Percentiles rank a stretch among this genome's conserved stretches.
These are phyloP conservation scores for Amphiprion ocellaris DNA, from an alignment of 2,113 vertebrate species.

Conservation along the genomic window DNA sequence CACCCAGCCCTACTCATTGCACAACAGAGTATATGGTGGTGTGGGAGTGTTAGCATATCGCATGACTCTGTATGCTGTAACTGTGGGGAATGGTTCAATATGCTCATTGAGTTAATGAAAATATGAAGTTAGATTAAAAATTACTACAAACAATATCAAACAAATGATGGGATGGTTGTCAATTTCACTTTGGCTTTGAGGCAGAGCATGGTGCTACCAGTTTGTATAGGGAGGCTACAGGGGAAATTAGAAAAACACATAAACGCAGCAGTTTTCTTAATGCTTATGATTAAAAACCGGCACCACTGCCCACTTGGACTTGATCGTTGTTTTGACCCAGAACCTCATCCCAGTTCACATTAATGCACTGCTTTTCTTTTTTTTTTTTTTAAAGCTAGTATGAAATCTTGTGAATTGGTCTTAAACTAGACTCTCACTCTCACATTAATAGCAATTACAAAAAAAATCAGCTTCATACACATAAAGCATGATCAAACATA, in stretches of 20 bases:
- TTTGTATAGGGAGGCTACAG: neutral
- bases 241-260: slow-evolving; percentile 3
- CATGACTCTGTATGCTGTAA: neutral
- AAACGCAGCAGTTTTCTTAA: neutral
- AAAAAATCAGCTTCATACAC: too few relatives aligned
- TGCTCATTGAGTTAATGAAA: slow-evolving; percentile 47
- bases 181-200: neutral
- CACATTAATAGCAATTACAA: too few relatives aligned
- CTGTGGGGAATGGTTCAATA: slow-evolving; percentile 36
- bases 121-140: slow-evolving; percentile 41
- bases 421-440: too few relatives aligned
- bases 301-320: neutral
- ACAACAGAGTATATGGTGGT: neutral
- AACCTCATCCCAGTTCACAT: neutral
- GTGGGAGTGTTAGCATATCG: neutral
- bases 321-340: neutral
- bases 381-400: neutral
- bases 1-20: slow-evolving; percentile 12
- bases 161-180: slow-evolving; percentile 1
- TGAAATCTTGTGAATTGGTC: neutral
- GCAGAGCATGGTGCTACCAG: neutral
- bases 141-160: slow-evolving; percentile 18
- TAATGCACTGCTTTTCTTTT: neutral
- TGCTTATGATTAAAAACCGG: neutral
- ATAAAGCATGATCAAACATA: too few relatives aligned